Conservation (phyloP, 2,797 vertebrate species). For the Pitangus sulphuratus region DNA sequence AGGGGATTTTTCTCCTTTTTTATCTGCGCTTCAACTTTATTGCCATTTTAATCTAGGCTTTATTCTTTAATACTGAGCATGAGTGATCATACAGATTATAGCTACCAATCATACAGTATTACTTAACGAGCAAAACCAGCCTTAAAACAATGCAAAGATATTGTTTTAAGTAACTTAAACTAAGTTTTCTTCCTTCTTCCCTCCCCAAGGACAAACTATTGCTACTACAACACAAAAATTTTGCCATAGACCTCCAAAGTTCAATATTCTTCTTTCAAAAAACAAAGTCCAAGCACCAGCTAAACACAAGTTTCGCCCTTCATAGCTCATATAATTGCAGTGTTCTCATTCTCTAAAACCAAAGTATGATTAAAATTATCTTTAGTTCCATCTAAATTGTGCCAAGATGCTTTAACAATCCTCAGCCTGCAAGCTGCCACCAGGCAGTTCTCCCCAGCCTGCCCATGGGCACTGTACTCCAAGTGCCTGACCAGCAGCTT, state of each 20-base stretch:
- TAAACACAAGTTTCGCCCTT: neutral
- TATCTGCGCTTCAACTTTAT: neutral
- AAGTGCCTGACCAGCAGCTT: neutral
- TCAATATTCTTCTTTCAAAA: neutral
- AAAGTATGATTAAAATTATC: neutral
- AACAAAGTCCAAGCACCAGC: neutral
- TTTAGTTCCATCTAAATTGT: neutral
- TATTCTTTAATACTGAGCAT: neutral
- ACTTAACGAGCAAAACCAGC: neutral
- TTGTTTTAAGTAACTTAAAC: neutral
- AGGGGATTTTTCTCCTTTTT: fast-evolving
- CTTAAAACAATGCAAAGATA: neutral
- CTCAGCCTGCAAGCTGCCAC: neutral
- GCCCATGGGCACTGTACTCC: fast-evolving
- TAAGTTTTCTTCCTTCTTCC: neutral
- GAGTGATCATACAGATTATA: neutral
- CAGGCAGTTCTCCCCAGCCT: neutral
- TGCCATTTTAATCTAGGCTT: neutral
- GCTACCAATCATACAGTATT: neutral
- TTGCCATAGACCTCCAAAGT: neutral
- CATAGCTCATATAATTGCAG: neutral
- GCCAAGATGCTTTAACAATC: conserved; percentile 15
- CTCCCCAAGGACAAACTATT: neutral
- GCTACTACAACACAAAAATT: neutral
- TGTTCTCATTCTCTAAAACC: neutral